Conservation (phyloP, 2,113 vertebrate genomes). For the Tychaedon coryphoeus region DNA sequence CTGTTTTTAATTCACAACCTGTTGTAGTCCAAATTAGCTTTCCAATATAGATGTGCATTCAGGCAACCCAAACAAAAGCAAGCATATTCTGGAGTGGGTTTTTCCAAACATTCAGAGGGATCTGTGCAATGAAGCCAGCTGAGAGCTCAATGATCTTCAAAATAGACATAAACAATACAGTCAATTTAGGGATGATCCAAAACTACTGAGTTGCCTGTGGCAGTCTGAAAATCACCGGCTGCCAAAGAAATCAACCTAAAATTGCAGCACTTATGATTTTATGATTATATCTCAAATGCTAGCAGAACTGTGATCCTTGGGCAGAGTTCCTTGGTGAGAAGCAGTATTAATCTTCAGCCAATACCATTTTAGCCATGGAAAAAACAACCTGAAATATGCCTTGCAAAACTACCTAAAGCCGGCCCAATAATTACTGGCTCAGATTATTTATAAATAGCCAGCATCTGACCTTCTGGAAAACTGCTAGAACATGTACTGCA, state of each 20-base stretch:
- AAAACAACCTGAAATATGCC: not conserved
- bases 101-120: not conserved
- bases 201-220: not conserved
- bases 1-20: not conserved
- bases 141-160: not conserved
- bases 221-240: not conserved
- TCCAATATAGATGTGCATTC: not conserved
- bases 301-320: not conserved
- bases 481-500: not conserved
- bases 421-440: not conserved
- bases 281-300: not conserved
- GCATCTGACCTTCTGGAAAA: not conserved
- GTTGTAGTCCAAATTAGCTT: not conserved
- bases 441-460: not conserved
- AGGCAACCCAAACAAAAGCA: not conserved
- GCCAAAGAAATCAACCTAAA: constrained; percentile 37
- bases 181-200: not conserved
- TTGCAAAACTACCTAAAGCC: not conserved
- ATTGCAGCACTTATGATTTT: not conserved
- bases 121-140: not conserved
- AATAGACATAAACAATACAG: not conserved
- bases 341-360: not conserved
- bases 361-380: not conserved
- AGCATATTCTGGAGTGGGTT: not conserved
- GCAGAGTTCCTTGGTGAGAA: not conserved